Evolutionary conservation across 64 coral and sea anemone species (phyloP).

Genomic region (Dendrophyllia cribrosa): DNA sequence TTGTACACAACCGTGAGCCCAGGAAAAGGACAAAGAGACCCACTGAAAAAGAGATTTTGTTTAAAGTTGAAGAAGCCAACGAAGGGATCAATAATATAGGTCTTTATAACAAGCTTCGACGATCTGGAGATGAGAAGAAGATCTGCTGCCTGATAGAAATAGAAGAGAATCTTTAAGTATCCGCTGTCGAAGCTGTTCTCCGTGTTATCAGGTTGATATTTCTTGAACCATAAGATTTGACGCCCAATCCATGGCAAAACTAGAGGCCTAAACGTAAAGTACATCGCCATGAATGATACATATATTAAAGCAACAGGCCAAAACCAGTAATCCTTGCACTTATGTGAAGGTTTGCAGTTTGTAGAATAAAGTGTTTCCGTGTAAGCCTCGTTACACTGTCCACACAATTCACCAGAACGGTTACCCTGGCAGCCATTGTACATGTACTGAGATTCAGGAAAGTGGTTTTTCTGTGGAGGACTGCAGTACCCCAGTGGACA

Average conservation of each 20-base stretch:
- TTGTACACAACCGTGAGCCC: slow-evolving; percentile 72
- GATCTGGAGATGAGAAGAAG: slow-evolving; percentile 52
- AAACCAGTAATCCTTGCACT: slow-evolving; percentile 55
- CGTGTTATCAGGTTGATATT: neutral
- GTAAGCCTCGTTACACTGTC: neutral
- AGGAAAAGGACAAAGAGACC: slow-evolving; percentile 66
- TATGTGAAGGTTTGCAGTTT: neutral
- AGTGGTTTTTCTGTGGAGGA: slow-evolving; percentile 13
- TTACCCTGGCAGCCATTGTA: slow-evolving; percentile 72
- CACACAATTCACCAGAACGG: slow-evolving; percentile 54
- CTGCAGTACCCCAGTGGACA: slow-evolving; percentile 71
- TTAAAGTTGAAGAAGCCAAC: slow-evolving; percentile 76
- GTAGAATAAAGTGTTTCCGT: slow-evolving; percentile 50
- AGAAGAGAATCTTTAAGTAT: slow-evolving; percentile 84
- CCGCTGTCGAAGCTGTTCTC: slow-evolving; percentile 11
- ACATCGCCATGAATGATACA: slow-evolving; percentile 31
- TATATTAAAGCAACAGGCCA: slow-evolving; percentile 48
- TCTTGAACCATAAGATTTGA: slow-evolving; percentile 47
- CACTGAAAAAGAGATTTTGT: neutral
- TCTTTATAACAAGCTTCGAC: neutral
- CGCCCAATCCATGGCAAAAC: slow-evolving; percentile 38
- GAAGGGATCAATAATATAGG: slow-evolving; percentile 61
- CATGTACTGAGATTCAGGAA: neutral
- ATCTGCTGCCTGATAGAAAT: slow-evolving; percentile 79
- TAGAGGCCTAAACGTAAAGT: slow-evolving; percentile 21